A percentile compares a stretch with the other conserved stretches of the same genome.
Evolutionary conservation across 2,797 vertebrate genomes (phyloP).

Genomic region (Apogon talboti): DNA sequence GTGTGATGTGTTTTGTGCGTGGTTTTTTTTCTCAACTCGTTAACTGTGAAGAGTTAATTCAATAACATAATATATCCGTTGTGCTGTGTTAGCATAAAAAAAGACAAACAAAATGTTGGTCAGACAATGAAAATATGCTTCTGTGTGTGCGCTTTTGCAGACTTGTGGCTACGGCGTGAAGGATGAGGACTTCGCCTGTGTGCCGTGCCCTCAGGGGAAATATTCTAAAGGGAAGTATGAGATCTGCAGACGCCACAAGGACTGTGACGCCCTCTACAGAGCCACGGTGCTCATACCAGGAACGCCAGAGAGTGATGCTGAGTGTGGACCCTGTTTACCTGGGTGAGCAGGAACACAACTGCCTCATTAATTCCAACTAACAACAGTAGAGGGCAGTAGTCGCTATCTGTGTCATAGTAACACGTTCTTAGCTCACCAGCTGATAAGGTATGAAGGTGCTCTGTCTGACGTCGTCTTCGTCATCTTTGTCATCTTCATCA

Average conservation of each 20-base stretch:
- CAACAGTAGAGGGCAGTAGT: not conserved
- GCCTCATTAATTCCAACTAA: not conserved
- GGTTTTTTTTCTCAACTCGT: constrained; percentile 7
- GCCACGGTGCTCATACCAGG: constrained; percentile 90
- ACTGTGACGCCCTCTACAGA: constrained; percentile 93
- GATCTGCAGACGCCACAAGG: constrained; percentile 95
- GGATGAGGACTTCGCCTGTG: constrained; percentile 92
- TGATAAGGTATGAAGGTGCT: too few relatives aligned
- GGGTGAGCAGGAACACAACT: constrained; percentile 82
- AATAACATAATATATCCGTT: constrained; percentile 4
- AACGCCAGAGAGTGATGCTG: constrained; percentile 91
- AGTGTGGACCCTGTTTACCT: constrained; percentile 95
- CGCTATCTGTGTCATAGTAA: too few relatives aligned
- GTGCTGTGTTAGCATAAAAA: not conserved
- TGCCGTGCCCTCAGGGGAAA: constrained; percentile 91
- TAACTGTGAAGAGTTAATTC: constrained; percentile 11
- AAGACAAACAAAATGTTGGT: too few relatives aligned
- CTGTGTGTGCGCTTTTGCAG: constrained; percentile 74
- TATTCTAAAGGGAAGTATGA: constrained; percentile 97
- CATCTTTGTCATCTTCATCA: too few relatives aligned
- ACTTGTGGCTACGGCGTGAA: constrained; percentile 93
- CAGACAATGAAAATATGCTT: not conserved
- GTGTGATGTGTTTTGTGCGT: not conserved
- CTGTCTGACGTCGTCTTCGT: too few relatives aligned
- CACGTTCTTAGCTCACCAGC: too few relatives aligned